These are phyloP conservation scores for Vanessa atalanta DNA, from an alignment of 1,140 invertebrate genomes.

Conservation along the genomic window DNA sequence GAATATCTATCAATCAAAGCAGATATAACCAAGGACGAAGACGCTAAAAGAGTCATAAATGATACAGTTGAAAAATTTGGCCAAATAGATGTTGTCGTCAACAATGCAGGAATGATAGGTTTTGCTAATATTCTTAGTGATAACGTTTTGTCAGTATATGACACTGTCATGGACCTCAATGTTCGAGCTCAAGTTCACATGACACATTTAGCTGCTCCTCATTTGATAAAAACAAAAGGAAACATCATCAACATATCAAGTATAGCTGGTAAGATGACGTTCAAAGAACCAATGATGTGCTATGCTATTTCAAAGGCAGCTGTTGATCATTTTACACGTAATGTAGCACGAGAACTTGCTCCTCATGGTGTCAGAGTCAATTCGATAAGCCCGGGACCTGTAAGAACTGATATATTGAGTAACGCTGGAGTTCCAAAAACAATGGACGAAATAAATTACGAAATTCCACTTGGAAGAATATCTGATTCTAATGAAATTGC, in stretches of 20 bases:
- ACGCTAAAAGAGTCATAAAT: slow-evolving; percentile 82
- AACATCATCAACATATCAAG: slow-evolving; percentile 44
- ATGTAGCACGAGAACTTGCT: slow-evolving; percentile 29
- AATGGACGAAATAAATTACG: neutral
- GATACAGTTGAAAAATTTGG: slow-evolving; percentile 82
- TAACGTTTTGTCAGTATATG: slow-evolving; percentile 20
- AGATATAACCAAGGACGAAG: slow-evolving; percentile 84
- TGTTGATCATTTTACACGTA: slow-evolving; percentile 27
- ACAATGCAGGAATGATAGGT: slow-evolving; percentile 31
- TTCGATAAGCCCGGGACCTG: slow-evolving; percentile 33
- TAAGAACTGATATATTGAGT: slow-evolving; percentile 19
- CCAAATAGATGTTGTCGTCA: slow-evolving; percentile 49
- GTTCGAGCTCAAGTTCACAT: slow-evolving; percentile 22
- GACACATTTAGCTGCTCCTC: slow-evolving; percentile 27
- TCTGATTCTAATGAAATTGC: slow-evolving; percentile 25
- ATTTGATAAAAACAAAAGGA: slow-evolving; percentile 37
- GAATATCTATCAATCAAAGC: slow-evolving; percentile 81
- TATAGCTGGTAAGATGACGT: slow-evolving; percentile 5
- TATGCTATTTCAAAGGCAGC: slow-evolving; percentile 35
- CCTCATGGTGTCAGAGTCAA: slow-evolving; percentile 36
- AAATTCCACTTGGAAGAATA: slow-evolving; percentile 5
- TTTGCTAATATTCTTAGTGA: slow-evolving; percentile 7
- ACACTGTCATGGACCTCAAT: slow-evolving; percentile 31
- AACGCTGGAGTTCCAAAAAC: slow-evolving; percentile 8
- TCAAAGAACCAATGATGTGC: neutral